Evolutionary conservation across 2,888 invertebrate species (phyloP).

Genomic region (Erebia epiphron): DNA sequence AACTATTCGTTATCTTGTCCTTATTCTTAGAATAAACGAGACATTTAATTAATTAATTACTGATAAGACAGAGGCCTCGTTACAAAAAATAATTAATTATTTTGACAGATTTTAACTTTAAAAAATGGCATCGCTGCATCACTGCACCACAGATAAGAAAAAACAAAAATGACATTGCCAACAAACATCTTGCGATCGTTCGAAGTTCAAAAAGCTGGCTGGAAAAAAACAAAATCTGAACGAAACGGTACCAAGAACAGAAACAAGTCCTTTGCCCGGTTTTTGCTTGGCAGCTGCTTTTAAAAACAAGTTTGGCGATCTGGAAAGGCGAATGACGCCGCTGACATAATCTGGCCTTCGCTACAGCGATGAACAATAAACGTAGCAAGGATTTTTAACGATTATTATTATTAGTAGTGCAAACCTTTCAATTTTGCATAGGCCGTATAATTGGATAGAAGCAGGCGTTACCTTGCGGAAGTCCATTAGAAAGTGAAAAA

Average conservation of each 20-base stretch:
- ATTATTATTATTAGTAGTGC: constrained; percentile 25
- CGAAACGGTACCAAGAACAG: constrained; percentile 36
- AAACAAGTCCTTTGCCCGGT: constrained; percentile 43
- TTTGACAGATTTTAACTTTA: constrained; percentile 1
- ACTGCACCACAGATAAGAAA: constrained; percentile 11
- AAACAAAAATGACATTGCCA: constrained; percentile 1
- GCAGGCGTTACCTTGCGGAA: too few relatives aligned
- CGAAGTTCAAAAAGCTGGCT: constrained; percentile 26
- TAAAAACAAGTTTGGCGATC: constrained; percentile 51
- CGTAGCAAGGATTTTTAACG: constrained; percentile 45
- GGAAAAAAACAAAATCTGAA: constrained; percentile 29
- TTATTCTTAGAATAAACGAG: neutral
- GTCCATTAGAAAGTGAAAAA: too few relatives aligned
- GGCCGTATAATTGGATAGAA: neutral
- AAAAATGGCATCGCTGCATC: constrained; percentile 3
- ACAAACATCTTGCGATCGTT: constrained; percentile 21
- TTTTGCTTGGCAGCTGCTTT: constrained; percentile 48
- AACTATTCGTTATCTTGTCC: neutral
- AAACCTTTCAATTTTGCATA: constrained; percentile 24
- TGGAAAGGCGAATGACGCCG: constrained; percentile 54
- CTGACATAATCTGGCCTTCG: constrained; percentile 62
- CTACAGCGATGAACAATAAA: constrained; percentile 45
- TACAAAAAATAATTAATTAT: neutral
- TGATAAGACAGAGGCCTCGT: neutral
- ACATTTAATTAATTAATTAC: neutral